Evolutionary conservation across 2,113 vertebrate genomes (phyloP), one percentile per base, ranked within the genome.

Genomic region (Siniperca chuatsi): DNA sequence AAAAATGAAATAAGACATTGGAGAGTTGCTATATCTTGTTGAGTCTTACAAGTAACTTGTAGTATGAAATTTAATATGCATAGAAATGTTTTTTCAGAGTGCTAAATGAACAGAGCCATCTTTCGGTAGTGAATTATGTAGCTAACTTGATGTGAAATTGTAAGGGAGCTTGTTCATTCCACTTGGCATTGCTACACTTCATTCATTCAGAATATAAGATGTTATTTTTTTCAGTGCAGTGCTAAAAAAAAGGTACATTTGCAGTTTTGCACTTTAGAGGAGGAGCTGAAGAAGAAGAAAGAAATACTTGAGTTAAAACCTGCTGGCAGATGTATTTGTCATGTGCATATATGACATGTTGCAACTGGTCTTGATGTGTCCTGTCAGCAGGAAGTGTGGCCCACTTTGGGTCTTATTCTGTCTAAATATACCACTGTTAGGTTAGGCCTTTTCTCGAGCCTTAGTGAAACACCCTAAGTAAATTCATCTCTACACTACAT

Each of bases 401-500:
- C 79, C 88, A 78, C 78, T 84, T 75, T 60, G 13, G 8, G 25
- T 67, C 35, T 78, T 70, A 58, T 73, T 89, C 54, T 71, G 35
- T 89, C 69, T 79, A 87, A 84, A 90, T 84, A 87, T 83, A 81
- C 60, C 4, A 6, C 35, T 71, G 55, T 75, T 66, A 67, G 29
- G 5, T 71, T 50, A 57, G 77, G 50, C 40, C 21, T 77, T 85
- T 69, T 52, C 61, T 82, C 2, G 0, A 77, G 55, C n/a, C 61
- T 74, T 20, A 29, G 57, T 55, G 35, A 79, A 86, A 73, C 75
- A 60, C 23, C 62, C 54, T 78, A 20, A 48, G 57, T 87, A 55
- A 84, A 87, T 72, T 61, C 55, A 70, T 55, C 42, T 73, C 54
- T 54, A 40, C 78, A 55, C 72, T 66, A 65, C 62, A 82, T 29